A percentile compares a stretch with the other conserved stretches of the same genome.
Conservation (phyloP, 2,888 invertebrate genomes). For the Rhagophthalmus giganteus region DNA sequence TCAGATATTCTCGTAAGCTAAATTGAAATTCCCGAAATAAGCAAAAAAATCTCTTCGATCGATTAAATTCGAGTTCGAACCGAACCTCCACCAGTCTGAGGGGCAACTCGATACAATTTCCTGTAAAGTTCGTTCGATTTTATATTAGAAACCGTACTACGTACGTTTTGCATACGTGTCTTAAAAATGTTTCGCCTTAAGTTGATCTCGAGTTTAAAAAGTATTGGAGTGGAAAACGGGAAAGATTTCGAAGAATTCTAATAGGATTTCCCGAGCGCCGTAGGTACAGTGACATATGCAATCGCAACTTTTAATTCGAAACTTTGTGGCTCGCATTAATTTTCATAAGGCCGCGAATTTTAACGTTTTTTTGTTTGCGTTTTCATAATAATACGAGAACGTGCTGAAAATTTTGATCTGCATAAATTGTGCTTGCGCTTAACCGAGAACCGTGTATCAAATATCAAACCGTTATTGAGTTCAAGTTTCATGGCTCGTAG, state of each 20-base stretch:
- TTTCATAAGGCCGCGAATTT: conserved; percentile 19
- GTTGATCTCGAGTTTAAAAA: conserved; percentile 21
- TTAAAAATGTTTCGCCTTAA: conserved; percentile 17
- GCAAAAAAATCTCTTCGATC: conserved; percentile 28
- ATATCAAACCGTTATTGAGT: conserved; percentile 28
- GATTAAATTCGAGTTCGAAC: conserved; percentile 17
- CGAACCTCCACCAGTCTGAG: conserved; percentile 27
- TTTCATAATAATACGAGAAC: conserved; percentile 5
- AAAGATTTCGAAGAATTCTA: conserved; percentile 24
- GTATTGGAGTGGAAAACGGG: conserved; percentile 23
- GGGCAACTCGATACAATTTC: conserved; percentile 26
- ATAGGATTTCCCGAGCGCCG: conserved; percentile 24
- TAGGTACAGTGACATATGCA: conserved; percentile 28
- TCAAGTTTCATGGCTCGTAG: conserved; percentile 31
- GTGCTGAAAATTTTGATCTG: conserved; percentile 24
- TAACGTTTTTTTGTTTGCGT: conserved; percentile 10
- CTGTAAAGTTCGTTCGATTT: conserved; percentile 19
- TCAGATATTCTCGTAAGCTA: not conserved
- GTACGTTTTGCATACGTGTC: conserved; percentile 16
- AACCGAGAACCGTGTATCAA: conserved; percentile 26
- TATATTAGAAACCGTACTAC: conserved; percentile 11
- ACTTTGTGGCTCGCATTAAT: conserved; percentile 20
- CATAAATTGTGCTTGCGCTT: conserved; percentile 27
- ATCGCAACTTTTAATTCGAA: conserved; percentile 26
- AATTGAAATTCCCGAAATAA: conserved; percentile 9